Conservation (phyloP, 1,140 invertebrate species). For the Heterodera schachtii region DNA sequence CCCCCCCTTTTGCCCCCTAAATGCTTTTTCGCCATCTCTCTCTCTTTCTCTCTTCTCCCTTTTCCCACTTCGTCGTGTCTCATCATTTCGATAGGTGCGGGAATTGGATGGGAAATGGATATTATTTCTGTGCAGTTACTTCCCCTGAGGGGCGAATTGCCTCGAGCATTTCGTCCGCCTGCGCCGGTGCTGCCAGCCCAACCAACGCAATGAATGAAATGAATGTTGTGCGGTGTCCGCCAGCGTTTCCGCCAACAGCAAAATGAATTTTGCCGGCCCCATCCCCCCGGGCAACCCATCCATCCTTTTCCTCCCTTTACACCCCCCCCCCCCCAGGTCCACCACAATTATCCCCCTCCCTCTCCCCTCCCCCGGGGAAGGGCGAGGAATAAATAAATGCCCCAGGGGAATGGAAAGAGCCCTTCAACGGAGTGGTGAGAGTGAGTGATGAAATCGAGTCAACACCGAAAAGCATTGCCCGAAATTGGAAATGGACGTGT, state of each 20-base stretch:
- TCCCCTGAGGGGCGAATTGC: slow-evolving; percentile 1
- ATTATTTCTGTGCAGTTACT: neutral
- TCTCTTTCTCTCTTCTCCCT: neutral
- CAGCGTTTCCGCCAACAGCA: slow-evolving; percentile 8
- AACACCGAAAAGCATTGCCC: slow-evolving; percentile 3
- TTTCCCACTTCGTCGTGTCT: neutral
- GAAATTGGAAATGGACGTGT: neutral
- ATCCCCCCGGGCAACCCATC: neutral
- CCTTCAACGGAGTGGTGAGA: neutral
- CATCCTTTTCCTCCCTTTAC: neutral
- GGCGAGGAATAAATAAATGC: slow-evolving; percentile 18
- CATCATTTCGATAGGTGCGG: neutral
- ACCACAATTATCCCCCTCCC: slow-evolving; percentile 3
- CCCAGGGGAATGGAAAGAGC: neutral
- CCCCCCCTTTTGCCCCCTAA: neutral
- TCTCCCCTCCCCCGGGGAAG: neutral
- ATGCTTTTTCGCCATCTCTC: neutral
- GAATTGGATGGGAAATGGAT: slow-evolving; percentile 17
- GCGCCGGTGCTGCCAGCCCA: neutral
- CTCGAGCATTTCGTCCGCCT: neutral
- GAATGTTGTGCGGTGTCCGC: neutral
- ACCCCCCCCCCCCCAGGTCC: neutral
- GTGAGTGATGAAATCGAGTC: slow-evolving; percentile 33
- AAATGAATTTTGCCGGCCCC: slow-evolving; percentile 13
- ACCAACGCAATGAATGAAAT: neutral